Percentiles rank a stretch among this genome's conserved stretches.
phyloP scores from a whole-genome alignment of 2,888 invertebrate species.

The Pristionchus entomophagus region DNA sequence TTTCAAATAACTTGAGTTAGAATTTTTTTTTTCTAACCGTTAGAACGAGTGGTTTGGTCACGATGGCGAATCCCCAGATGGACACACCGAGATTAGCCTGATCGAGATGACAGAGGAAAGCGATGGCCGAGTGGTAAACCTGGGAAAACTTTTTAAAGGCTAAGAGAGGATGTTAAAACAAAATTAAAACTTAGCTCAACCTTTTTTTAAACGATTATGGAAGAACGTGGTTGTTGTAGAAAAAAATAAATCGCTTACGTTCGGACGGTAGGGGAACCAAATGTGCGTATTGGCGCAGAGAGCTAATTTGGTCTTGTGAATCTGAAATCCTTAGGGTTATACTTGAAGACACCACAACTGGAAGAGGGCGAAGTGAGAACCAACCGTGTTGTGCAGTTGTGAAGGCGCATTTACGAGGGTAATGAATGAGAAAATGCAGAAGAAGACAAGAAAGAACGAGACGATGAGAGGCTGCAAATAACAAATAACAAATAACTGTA shows the following conservation, averaged over 20 bases:
- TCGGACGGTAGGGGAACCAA: slow-evolving; percentile 44
- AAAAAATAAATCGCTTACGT: background rate
- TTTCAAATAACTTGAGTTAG: background rate
- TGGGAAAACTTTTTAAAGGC: background rate
- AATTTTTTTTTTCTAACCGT: slow-evolving; percentile 43
- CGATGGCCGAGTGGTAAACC: slow-evolving; percentile 41
- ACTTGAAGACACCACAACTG: background rate
- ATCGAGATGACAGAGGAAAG: slow-evolving; percentile 43
- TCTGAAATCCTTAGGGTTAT: background rate
- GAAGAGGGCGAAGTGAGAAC: too few relatives aligned
- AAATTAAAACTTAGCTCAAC: too few relatives aligned
- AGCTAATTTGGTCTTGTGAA: slow-evolving; percentile 35
- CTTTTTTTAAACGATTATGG: too few relatives aligned
- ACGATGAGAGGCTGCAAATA: slow-evolving; percentile 9
- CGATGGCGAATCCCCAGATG: too few relatives aligned
- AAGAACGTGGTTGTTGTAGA: too few relatives aligned
- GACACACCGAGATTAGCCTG: slow-evolving; percentile 44
- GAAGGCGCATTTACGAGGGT: slow-evolving; percentile 14
- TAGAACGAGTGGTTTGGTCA: slow-evolving; percentile 34
- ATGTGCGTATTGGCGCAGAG: slow-evolving; percentile 45
- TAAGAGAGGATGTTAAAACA: too few relatives aligned
- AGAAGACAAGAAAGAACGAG: slow-evolving; percentile 20
- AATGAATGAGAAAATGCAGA: slow-evolving; percentile 46
- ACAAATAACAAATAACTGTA: background rate
- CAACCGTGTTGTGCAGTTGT: slow-evolving; percentile 28